phyloP scores from a whole-genome alignment of 1,140 invertebrate genomes.

The Melipona quadrifasciata region DNA sequence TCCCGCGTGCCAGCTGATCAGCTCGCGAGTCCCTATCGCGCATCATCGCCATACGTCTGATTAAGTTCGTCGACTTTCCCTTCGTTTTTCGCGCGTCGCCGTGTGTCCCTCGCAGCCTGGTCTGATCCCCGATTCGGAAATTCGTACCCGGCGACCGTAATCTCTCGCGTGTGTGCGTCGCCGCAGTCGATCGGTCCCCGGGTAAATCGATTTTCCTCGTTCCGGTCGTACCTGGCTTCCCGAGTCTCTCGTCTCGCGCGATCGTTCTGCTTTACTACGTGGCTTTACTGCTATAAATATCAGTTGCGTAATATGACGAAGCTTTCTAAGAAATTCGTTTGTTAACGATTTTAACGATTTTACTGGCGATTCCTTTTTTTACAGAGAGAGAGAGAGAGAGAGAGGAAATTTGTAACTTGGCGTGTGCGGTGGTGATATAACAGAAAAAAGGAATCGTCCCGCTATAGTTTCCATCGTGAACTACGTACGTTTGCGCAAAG shows the following conservation, averaged over 20 bases:
- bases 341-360: neutral
- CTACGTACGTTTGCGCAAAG: too few species aligned
- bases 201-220: conserved; percentile 12
- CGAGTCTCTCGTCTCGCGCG: neutral
- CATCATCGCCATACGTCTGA: neutral
- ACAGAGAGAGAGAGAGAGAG: too few species aligned
- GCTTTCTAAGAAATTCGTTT: neutral
- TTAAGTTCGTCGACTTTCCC: neutral
- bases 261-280: neutral
- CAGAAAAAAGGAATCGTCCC: too few species aligned
- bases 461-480: too few species aligned
- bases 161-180: neutral
- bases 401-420: too few species aligned
- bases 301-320: neutral
- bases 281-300: neutral
- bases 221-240: too few species aligned
- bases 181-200: neutral
- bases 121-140: neutral
- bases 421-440: too few species aligned
- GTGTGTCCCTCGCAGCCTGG: too few species aligned
- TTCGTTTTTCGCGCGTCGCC: neutral
- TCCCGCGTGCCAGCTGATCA: neutral
- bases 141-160: neutral
- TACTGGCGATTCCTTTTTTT: neutral
- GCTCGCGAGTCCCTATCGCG: too few species aligned